Percentiles rank a stretch among this genome's conserved stretches.
phyloP scores from a whole-genome alignment of 2,797 vertebrate genomes.

The Crocodylus rhombifer region DNA sequence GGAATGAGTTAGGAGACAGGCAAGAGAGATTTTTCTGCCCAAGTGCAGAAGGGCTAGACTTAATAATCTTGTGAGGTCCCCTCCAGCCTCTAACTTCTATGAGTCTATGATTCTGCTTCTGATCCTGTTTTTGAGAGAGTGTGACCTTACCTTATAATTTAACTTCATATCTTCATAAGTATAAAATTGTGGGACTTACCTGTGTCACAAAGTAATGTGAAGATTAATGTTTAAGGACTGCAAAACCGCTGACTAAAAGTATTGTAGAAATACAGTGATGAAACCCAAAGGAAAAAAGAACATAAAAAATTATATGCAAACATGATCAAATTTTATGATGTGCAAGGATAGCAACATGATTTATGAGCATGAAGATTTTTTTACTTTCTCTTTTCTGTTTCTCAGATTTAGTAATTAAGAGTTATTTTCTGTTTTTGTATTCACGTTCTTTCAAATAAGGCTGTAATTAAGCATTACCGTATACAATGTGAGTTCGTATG shows the following conservation, averaged over 20 bases:
- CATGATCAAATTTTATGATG: constrained; percentile 52
- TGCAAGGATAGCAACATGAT: not conserved
- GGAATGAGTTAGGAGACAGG: no score
- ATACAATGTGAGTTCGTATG: constrained; percentile 4
- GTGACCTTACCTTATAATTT: no score
- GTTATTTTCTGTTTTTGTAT: constrained; percentile 8
- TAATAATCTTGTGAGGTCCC: no score
- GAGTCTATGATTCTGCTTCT: no score
- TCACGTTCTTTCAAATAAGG: constrained; percentile 19
- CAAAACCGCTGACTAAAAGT: constrained; percentile 47
- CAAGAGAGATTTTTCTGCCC: no score
- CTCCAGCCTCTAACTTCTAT: no score
- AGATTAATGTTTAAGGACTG: constrained; percentile 24
- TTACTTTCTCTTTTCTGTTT: constrained; percentile 43
- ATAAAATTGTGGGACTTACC: not conserved
- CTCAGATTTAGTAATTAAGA: not conserved
- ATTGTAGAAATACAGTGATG: constrained; percentile 24
- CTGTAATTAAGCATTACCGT: constrained; percentile 62
- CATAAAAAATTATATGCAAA: not conserved
- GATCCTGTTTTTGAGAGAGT: no score
- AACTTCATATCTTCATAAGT: not conserved
- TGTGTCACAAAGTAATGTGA: not conserved
- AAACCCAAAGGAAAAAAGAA: not conserved
- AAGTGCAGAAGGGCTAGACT: no score
- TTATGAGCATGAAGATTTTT: constrained; percentile 12